Base-by-base conservation (phyloP, 1,140 invertebrate species). In the Melanaphis sacchari region DNA sequence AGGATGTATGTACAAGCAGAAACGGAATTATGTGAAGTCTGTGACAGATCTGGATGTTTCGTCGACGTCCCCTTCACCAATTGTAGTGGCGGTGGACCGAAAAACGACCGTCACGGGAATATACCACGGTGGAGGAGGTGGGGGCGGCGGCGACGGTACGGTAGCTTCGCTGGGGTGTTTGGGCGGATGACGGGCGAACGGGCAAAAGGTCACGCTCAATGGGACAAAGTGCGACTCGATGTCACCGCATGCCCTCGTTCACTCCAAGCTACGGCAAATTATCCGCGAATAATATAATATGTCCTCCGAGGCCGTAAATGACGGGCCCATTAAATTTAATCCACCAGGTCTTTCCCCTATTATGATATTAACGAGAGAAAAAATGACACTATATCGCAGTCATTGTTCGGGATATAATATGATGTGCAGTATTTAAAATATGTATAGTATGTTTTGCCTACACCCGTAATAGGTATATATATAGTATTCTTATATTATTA, bases 261-360 rank as follows among this genome's bases (percentile, higher is more conserved):
- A 22, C 21, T 26, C 59, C 59, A 5, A n/a, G 15, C 59, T 76
- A 31, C 31, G 90, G 90, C 41, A 46, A 91, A 91, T 91, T 46
- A 91, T 91, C 59, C 66, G 90, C 66, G 66, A 91, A 91, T 81
- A 91, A 36, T 82, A 91, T 91, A 91, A 91, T 91, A 91, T 91
- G 90, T 91, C 90, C 90, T 81, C 41, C 41, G 90, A 91, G 90
- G 41, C 54, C 90, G 41, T 82, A 91, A 91, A 91, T 49, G 90
- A 82, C 66, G 66, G 2, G 18, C 66, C 90, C 90, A 81, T 91
- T 91, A 91, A 91, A 91, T 91, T 91, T 91, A 81, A 91, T 91
- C 90, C 90, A 26, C 46, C 43, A n/a, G 15, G 40, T 81, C 41
- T n/a, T 46, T 22, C 66, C 90, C 90, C 54, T 24, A 36, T 89